Evolutionary conservation across 2,113 vertebrate genomes (phyloP).

Genomic region (Eulemur macaco): DNA sequence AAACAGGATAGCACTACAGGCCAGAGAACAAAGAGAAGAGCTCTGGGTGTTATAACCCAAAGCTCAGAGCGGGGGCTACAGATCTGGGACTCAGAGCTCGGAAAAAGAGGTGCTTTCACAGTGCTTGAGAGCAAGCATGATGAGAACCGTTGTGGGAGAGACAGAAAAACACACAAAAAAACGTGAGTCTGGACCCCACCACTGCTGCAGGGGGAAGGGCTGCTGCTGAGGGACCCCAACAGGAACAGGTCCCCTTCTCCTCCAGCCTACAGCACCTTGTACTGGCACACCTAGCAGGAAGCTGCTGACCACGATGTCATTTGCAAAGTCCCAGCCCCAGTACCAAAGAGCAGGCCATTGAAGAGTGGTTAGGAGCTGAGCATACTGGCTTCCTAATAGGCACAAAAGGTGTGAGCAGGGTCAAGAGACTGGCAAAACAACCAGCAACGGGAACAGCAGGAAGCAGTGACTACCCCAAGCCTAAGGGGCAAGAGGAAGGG

Average conservation of each 20-base stretch:
- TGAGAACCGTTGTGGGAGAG: not conserved
- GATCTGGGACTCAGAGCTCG: not conserved
- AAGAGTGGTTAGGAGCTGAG: not conserved
- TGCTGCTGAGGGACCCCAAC: not conserved
- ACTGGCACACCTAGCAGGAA: not conserved
- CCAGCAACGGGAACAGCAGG: not conserved
- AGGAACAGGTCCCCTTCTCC: no score
- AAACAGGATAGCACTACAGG: not conserved
- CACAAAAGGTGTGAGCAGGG: not conserved
- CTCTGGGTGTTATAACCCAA: no score
- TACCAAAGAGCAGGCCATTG: not conserved
- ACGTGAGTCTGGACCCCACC: not conserved
- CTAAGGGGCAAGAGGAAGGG: not conserved
- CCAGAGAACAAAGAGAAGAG: not conserved
- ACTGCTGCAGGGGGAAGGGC: not conserved
- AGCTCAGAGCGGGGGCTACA: rapidly evolving
- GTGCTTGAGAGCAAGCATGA: not conserved
- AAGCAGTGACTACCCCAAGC: not conserved
- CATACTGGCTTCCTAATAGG: not conserved
- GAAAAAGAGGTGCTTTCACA: no score
- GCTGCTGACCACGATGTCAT: not conserved
- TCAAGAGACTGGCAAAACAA: not conserved
- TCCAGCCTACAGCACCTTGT: not conserved
- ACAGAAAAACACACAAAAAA: not conserved
- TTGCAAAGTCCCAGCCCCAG: not conserved